A percentile compares a stretch with the other conserved stretches of the same genome.
These are phyloP conservation scores for Brachirus orientalis DNA, from an alignment of 2,113 vertebrate species.

Conservation along the genomic window DNA sequence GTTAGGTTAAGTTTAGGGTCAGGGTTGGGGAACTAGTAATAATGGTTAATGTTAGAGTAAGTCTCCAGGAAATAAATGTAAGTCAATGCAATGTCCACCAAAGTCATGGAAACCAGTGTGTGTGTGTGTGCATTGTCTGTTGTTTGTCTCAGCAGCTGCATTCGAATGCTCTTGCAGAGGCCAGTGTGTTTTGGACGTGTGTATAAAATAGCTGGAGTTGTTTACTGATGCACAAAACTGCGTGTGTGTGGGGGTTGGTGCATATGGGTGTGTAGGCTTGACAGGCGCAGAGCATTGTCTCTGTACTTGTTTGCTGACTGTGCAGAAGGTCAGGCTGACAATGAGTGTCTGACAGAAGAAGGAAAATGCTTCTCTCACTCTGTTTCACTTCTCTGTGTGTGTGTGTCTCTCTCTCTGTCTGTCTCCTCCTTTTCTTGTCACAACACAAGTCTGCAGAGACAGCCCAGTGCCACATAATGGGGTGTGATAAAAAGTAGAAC, in stretches of 20 bases:
- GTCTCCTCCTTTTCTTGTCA: conserved; percentile 21
- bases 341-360: conserved; percentile 52
- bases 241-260: conserved; percentile 12
- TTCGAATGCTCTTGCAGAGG: neutral
- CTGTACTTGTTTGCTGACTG: conserved; percentile 58
- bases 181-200: conserved; percentile 12
- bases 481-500: too few species aligned
- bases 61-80: too few species aligned
- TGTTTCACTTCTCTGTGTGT: neutral
- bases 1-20: too few species aligned
- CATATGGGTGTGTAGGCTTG: conserved; percentile 40
- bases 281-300: conserved; percentile 44
- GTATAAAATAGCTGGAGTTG: conserved; percentile 41
- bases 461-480: conserved; percentile 17
- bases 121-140: neutral
- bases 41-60: too few species aligned
- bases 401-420: conserved; percentile 8
- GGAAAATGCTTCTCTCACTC: conserved; percentile 8
- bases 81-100: too few species aligned
- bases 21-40: too few species aligned
- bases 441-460: conserved; percentile 1
- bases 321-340: conserved; percentile 70
- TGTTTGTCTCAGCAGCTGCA: conserved; percentile 21
- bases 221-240: conserved; percentile 38
- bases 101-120: neutral